phyloP scores from a whole-genome alignment of 64 coral and sea anemone genomes.

The Astreopora myriophthalma region DNA sequence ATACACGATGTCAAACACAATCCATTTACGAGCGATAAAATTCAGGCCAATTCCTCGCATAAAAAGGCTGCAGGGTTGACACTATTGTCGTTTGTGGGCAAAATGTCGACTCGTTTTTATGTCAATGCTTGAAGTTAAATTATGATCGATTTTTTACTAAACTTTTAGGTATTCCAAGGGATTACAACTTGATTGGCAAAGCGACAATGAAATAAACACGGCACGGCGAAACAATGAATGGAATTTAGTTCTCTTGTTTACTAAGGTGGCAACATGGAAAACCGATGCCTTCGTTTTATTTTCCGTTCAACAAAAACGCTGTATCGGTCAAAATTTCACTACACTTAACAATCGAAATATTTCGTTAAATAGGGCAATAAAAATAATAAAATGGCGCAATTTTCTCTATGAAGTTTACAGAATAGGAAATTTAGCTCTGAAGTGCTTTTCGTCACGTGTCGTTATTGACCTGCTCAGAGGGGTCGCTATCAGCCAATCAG shows the following conservation, averaged over 20 bases:
- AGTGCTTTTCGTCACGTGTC: slow-evolving; percentile 44
- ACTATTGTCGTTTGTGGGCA: not conserved
- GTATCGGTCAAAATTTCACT: too few relatives aligned
- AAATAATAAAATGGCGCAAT: not conserved
- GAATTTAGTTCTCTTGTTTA: not conserved
- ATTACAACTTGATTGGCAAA: not conserved
- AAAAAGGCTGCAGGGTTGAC: not conserved
- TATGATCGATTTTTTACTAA: not conserved
- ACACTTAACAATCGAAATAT: too few relatives aligned
- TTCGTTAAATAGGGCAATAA: not conserved
- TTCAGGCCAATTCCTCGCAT: not conserved
- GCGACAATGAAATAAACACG: not conserved
- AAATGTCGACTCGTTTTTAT: not conserved
- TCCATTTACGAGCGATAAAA: not conserved
- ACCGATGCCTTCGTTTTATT: not conserved
- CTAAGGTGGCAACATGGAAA: not conserved
- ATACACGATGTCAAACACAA: not conserved
- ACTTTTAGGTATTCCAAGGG: not conserved
- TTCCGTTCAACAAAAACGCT: not conserved
- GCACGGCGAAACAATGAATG: not conserved
- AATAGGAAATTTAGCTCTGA: not conserved
- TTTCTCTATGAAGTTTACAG: not conserved
- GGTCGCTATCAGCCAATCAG: slow-evolving; percentile 21
- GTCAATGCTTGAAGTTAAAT: not conserved
- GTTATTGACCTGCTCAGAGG: slow-evolving; percentile 21